phyloP scores from a whole-genome alignment of 2,888 invertebrate species.

The Tupiocoris notatus region DNA sequence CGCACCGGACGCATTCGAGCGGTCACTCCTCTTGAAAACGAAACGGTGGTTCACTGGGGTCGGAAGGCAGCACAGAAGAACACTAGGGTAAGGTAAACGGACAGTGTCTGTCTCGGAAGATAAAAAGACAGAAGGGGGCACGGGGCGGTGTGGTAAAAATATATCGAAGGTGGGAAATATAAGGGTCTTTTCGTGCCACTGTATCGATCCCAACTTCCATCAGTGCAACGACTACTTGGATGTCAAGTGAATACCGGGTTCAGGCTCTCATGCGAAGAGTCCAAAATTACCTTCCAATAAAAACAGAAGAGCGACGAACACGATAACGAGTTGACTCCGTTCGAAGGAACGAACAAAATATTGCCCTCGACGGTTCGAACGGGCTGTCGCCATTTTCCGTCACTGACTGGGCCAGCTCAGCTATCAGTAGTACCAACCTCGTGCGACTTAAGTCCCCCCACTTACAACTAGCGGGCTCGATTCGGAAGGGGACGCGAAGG shows the following conservation, averaged over 20 bases:
- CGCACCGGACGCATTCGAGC: not conserved
- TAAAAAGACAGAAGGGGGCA: not conserved
- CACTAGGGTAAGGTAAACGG: not conserved
- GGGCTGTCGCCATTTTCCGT: conserved; percentile 32
- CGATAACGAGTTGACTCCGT: conserved; percentile 23
- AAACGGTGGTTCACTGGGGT: not conserved
- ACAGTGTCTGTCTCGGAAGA: not conserved
- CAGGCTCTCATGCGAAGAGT: conserved; percentile 17
- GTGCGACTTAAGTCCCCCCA: not conserved
- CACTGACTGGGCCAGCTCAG: conserved; percentile 7
- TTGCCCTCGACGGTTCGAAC: conserved; percentile 7
- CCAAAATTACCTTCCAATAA: conserved; percentile 35
- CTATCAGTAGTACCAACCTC: conserved; percentile 11
- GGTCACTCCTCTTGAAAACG: not conserved
- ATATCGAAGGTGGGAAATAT: conserved; percentile 16
- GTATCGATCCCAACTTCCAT: conserved; percentile 26
- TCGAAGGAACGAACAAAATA: conserved; percentile 15
- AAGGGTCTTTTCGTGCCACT: conserved; percentile 20
- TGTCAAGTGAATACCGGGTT: conserved; percentile 1
- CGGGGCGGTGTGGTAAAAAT: not conserved
- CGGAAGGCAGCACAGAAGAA: not conserved
- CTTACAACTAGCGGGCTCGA: too few relatives aligned
- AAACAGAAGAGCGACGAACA: conserved; percentile 37
- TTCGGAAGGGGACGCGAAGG: too few relatives aligned
- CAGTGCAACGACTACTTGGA: conserved; percentile 7